Conservation (phyloP, 2,113 vertebrate genomes). For the Pelvicachromis taeniatus region DNA sequence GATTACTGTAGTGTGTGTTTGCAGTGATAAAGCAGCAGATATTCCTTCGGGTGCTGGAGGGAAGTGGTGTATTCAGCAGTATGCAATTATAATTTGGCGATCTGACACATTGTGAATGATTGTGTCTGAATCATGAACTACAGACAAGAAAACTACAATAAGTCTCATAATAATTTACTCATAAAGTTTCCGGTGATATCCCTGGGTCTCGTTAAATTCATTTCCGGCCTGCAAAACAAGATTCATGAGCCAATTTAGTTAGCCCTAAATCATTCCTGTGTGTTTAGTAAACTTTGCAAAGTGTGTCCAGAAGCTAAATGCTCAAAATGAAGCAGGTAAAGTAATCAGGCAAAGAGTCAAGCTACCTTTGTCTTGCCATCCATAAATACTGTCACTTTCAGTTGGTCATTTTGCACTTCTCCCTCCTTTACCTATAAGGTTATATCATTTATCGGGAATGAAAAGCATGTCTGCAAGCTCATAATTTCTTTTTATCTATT, state of each 20-base stretch:
- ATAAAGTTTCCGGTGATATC: background rate
- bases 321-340: background rate
- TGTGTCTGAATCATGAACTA: background rate
- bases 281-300: background rate
- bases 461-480: background rate
- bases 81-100: constrained; percentile 18
- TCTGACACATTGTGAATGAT: background rate
- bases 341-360: background rate
- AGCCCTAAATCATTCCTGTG: background rate
- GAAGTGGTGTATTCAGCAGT: background rate
- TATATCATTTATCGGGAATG: background rate
- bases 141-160: background rate
- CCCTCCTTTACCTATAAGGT: background rate
- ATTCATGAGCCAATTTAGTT: background rate
- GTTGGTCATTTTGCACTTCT: background rate
- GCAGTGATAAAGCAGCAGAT: background rate
- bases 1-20: constrained; percentile 12
- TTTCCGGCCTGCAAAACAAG: background rate
- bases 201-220: background rate
- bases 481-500: background rate
- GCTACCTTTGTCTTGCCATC: background rate
- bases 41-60: background rate
- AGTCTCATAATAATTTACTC: background rate
- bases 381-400: background rate
- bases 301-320: background rate